Conservation (phyloP, 2,797 vertebrate species). For the Rhinella marina region DNA sequence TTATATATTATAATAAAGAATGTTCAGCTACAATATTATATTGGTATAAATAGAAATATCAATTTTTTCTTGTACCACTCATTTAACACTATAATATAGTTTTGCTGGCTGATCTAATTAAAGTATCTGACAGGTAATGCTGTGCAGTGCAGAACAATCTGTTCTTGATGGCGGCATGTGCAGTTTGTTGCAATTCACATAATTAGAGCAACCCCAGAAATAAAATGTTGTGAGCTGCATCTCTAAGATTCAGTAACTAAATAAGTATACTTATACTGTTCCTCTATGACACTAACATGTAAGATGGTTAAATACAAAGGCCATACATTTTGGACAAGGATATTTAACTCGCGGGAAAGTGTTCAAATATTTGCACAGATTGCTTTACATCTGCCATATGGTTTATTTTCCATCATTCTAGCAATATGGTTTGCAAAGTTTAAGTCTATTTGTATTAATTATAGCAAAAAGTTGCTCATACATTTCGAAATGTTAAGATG, state of each 20-base stretch:
- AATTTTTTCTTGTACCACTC: background rate
- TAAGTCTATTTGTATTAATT: background rate
- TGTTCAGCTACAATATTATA: background rate
- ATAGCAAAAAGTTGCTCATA: background rate
- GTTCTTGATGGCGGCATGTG: background rate
- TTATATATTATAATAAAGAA: background rate
- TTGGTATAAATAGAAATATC: background rate
- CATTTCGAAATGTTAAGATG: background rate
- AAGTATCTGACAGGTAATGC: background rate
- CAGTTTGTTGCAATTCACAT: background rate
- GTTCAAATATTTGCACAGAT: slow-evolving; percentile 44
- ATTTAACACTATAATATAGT: background rate
- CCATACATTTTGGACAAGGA: slow-evolving; percentile 33
- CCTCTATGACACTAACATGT: background rate
- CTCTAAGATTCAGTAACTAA: background rate
- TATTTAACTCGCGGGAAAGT: slow-evolving; percentile 36
- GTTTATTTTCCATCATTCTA: slow-evolving; percentile 21
- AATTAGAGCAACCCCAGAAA: background rate
- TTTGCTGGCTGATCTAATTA: background rate
- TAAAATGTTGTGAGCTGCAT: background rate
- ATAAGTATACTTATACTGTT: background rate
- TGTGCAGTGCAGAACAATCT: slow-evolving; percentile 16
- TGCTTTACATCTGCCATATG: slow-evolving; percentile 46
- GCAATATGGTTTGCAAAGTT: background rate
- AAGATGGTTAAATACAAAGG: slow-evolving; percentile 7